Conservation (phyloP, 2,113 vertebrate species). For the Stictonetta naevosa region DNA sequence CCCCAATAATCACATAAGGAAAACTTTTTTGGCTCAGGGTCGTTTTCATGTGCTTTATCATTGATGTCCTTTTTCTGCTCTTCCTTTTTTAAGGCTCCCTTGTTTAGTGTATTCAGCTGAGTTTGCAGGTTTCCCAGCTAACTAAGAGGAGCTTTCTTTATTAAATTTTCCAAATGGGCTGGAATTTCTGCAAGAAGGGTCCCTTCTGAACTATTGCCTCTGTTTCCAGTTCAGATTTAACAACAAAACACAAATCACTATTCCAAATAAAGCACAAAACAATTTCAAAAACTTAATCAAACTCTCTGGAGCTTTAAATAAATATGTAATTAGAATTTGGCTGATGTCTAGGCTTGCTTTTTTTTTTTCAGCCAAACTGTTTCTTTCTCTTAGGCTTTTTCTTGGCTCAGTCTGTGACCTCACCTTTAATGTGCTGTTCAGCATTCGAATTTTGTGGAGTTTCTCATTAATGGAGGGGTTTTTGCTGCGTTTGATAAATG, state of each 20-base stretch:
- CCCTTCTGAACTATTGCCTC: constrained; percentile 17
- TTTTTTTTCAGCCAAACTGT: background rate
- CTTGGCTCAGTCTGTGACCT: background rate
- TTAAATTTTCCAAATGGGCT: constrained; percentile 44
- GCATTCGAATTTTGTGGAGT: constrained; percentile 89
- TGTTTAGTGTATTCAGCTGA: background rate
- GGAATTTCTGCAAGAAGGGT: constrained; percentile 10
- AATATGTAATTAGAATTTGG: background rate
- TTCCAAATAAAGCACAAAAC: background rate
- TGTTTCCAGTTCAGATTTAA: constrained; percentile 10
- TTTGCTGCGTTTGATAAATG: constrained; percentile 94
- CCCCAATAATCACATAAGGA: constrained; percentile 22
- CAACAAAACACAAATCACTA: background rate
- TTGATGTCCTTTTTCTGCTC: background rate
- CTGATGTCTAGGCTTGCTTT: background rate
- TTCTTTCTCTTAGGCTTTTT: background rate
- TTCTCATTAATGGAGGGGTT: constrained; percentile 92
- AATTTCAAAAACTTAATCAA: background rate
- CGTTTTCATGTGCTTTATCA: constrained; percentile 24
- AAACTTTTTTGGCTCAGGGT: constrained; percentile 48
- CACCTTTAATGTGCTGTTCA: constrained; percentile 98
- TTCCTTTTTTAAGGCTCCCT: background rate
- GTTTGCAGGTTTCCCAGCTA: constrained; percentile 17
- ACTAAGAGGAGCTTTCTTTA: background rate
- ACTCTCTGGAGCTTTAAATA: background rate